Base-by-base conservation (phyloP, 2,113 vertebrate species). In the Dolichallabes microphthalmus region DNA sequence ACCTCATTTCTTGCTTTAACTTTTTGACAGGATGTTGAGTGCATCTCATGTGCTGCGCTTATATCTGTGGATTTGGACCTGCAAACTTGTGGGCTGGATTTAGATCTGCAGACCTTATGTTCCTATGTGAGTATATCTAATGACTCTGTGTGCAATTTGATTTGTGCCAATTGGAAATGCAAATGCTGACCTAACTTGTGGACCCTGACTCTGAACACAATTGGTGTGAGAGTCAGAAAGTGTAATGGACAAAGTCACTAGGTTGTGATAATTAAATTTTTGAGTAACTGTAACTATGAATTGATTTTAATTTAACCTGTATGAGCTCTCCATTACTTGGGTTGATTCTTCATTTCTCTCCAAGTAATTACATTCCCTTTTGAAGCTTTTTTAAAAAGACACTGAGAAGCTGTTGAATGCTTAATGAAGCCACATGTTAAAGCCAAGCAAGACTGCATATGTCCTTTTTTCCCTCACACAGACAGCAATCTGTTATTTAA, bases 401-500 rank as follows among this genome's bases (percentile, higher is more conserved):
- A 39, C 30, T 27, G 52, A 22, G 61, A 85, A 68, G 7, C 55
- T 68, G 19, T 52, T 39, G 52, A 78, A 55, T 39, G 63, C 53
- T 79, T 32, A 82, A 77, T 77, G 52, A 69, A 25, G 52, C 78
- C 19, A 3, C 30, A 58, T 5, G 6, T 45, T 66, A 53, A 81
- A 74, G 69, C 30, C 60, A 25, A 60, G 20, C 32, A 63, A 0
- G 52, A 22, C 55, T 35, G 30, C 7, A 5, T 58, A 58, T 58
- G 17, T 35, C 8, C 55, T 10, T 79, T 27, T 22, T 79, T 60
- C 7, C 68, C 79, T 68, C 83, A 50, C 30, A 84, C 80, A 90
- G 91, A 91, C 88, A 87, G 84, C 83, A 86, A 88, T 90, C 89
- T 91, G 89, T 91, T 91, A 92, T 91, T 91, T 90, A 88, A 87